These are phyloP conservation scores for Melanotaenia parkinsoni DNA, from an alignment of 2,797 vertebrate species.

Conservation along the genomic window DNA sequence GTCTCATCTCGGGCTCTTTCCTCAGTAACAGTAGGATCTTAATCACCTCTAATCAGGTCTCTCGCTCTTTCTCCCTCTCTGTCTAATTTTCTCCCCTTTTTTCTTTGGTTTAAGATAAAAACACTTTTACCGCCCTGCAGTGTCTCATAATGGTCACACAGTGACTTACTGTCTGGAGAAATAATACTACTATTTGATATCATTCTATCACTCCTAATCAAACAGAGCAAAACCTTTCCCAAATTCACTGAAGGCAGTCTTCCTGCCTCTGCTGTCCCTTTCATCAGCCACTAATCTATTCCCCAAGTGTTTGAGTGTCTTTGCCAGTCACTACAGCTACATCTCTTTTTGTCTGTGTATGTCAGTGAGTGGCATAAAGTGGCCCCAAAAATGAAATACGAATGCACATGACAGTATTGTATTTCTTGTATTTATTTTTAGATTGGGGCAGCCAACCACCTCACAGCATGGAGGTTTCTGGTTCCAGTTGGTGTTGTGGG, in stretches of 20 bases:
- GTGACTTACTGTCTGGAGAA: conserved; percentile 58
- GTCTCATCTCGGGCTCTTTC: conserved; percentile 40
- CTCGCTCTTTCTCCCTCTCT: conserved; percentile 11
- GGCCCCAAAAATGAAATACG: not conserved
- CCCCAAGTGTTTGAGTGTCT: conserved; percentile 38
- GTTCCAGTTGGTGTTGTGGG: not conserved
- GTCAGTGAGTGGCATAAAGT: not conserved
- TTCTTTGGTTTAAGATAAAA: conserved; percentile 53
- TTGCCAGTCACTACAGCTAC: conserved; percentile 23
- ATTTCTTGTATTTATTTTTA: conserved; percentile 3
- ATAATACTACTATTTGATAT: conserved; percentile 62
- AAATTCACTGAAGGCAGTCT: conserved; percentile 32
- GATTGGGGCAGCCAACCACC: not conserved
- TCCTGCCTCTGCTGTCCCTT: conserved; percentile 36
- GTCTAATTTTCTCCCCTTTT: conserved; percentile 30
- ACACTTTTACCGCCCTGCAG: conserved; percentile 49
- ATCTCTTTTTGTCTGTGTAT: conserved; percentile 8
- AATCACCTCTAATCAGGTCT: conserved; percentile 65
- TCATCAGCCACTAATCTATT: conserved; percentile 49
- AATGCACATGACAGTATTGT: not conserved
- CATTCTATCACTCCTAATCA: conserved; percentile 62
- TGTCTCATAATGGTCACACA: conserved; percentile 57
- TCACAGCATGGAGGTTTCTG: not conserved
- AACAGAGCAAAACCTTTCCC: conserved; percentile 49
- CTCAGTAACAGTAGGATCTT: conserved; percentile 46